Conservation (phyloP, 2,797 vertebrate genomes). For the Lepilemur septentrionalis region DNA sequence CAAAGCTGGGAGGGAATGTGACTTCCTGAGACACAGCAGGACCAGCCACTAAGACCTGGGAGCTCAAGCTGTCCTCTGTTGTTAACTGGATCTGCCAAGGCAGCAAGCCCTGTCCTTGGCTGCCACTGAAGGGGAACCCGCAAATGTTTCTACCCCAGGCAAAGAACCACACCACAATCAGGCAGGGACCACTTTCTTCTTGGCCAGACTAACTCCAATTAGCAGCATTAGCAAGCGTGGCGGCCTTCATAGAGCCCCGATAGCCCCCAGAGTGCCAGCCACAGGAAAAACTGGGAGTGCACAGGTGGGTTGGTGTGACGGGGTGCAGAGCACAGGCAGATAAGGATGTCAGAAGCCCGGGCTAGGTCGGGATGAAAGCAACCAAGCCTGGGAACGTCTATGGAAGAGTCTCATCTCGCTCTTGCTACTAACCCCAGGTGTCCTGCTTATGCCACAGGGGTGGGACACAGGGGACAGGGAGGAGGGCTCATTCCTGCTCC, state of each 20-base stretch:
- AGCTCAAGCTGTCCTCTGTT: accelerated
- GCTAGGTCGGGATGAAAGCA: not conserved
- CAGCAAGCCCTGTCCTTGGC: not conserved
- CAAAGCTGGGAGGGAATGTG: not conserved
- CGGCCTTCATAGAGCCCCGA: not conserved
- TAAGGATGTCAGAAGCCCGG: not conserved
- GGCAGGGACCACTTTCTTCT: not conserved
- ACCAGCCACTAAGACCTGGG: not conserved
- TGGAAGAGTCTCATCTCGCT: not conserved
- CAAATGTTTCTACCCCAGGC: not conserved
- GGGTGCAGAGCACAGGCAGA: not conserved
- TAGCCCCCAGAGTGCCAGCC: not conserved
- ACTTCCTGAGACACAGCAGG: not conserved
- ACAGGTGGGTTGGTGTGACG: not conserved
- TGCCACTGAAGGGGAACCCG: not conserved
- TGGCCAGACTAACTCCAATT: not conserved
- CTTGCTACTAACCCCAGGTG: not conserved
- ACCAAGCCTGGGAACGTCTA: not conserved
- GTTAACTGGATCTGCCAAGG: not conserved
- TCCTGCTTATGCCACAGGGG: not conserved
- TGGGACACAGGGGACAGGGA: not conserved
- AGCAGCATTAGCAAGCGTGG: not conserved
- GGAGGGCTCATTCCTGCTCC: not conserved
- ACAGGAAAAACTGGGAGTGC: not conserved
- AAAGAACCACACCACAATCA: not conserved